phyloP scores from a whole-genome alignment of 2,113 vertebrate genomes.

The Urocynchramus pylzowi region DNA sequence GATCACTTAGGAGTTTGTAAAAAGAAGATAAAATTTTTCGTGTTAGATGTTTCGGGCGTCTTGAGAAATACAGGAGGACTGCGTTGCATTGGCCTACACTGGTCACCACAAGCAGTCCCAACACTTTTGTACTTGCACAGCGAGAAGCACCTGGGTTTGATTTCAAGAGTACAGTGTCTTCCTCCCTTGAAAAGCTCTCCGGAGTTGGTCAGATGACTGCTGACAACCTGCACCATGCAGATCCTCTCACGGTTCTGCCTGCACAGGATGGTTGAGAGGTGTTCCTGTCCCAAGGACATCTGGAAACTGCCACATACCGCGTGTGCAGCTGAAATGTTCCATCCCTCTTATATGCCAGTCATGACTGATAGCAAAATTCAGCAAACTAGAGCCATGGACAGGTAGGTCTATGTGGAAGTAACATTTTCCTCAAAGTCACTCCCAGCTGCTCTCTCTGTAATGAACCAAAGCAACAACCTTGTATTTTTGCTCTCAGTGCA shows the following conservation, averaged over 20 bases:
- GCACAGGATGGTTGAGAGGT: background rate
- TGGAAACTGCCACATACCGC: rapidly evolving
- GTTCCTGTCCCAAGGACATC: too few relatives aligned
- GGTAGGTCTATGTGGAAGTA: background rate
- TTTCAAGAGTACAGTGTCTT: too few relatives aligned
- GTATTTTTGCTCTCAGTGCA: background rate
- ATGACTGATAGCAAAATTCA: too few relatives aligned
- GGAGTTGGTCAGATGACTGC: too few relatives aligned
- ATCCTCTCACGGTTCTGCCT: rapidly evolving
- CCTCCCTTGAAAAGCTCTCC: background rate
- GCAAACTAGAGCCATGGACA: background rate
- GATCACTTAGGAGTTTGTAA: too few relatives aligned
- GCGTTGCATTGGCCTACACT: rapidly evolving
- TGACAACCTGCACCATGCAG: rapidly evolving
- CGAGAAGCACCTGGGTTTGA: rapidly evolving
- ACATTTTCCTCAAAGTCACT: background rate
- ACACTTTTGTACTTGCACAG: rapidly evolving
- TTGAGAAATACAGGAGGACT: rapidly evolving
- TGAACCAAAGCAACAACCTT: background rate
- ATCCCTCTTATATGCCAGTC: rapidly evolving
- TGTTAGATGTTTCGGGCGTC: rapidly evolving
- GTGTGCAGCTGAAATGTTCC: rapidly evolving
- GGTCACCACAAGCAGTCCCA: rapidly evolving
- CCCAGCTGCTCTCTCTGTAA: background rate
- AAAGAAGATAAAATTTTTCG: rapidly evolving